A percentile compares a stretch with the other conserved stretches of the same genome.
These are phyloP conservation scores for Hermetia illucens DNA, from an alignment of 1,140 invertebrate genomes.

Conservation along the genomic window DNA sequence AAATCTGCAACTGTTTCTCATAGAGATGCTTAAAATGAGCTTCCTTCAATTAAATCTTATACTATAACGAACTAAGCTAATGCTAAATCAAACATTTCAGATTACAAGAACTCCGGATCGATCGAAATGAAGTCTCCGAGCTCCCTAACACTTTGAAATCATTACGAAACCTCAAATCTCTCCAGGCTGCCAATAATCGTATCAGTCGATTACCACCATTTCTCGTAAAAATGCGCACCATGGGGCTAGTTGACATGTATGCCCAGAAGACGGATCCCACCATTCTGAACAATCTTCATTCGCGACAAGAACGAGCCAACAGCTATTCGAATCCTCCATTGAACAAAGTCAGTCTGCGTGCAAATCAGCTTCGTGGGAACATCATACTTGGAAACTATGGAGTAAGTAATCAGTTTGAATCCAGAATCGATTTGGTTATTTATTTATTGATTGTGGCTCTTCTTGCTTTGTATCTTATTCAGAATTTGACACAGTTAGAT, in stretches of 20 bases:
- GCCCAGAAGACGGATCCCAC: constrained; percentile 3
- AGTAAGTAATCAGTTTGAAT: too few species aligned
- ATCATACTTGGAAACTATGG: constrained; percentile 72
- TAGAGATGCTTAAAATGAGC: too few species aligned
- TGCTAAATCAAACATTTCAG: too few species aligned
- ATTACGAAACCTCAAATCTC: constrained; percentile 38
- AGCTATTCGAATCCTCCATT: constrained; percentile 32
- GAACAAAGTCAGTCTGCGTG: constrained; percentile 54
- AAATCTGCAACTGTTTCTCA: too few species aligned
- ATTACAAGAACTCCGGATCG: constrained; percentile 50
- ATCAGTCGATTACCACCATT: constrained; percentile 34
- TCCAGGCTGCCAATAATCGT: constrained; percentile 47
- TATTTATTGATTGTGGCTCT: constrained; percentile 1
- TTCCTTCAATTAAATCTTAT: too few species aligned
- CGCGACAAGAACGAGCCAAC: constrained; percentile 3
- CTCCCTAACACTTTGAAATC: constrained; percentile 42
- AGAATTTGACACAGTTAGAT: constrained; percentile 57
- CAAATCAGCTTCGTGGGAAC: constrained; percentile 63
- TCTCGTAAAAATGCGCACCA: constrained; percentile 23
- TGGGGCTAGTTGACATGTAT: constrained; percentile 1
- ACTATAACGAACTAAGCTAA: too few species aligned
- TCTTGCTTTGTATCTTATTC: constrained; percentile 17
- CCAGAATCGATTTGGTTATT: background rate
- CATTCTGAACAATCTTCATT: background rate
- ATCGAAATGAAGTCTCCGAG: constrained; percentile 49